Conservation (phyloP, 2,797 vertebrate species). For the Peromyscus nudipes region DNA sequence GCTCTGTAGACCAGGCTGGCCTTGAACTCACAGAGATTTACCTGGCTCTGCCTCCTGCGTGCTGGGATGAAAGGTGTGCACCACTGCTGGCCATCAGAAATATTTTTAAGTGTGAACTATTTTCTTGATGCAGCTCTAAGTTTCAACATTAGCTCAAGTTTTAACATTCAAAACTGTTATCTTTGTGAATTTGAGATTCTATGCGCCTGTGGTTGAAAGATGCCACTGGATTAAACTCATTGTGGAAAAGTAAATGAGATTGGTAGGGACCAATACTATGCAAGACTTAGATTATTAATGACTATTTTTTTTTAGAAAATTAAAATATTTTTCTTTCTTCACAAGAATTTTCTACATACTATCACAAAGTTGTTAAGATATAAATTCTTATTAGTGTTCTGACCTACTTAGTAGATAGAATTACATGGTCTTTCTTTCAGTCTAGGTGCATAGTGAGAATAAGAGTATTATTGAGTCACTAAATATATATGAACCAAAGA, state of each 20-base stretch:
- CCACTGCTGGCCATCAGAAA: background rate
- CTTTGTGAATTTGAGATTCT: background rate
- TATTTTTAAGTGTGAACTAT: background rate
- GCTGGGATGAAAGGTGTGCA: too few species aligned
- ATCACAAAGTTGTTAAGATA: background rate
- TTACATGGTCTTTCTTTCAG: background rate
- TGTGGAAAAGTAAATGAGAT: background rate
- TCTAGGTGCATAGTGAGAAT: background rate
- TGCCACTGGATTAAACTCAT: background rate
- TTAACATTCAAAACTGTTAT: background rate
- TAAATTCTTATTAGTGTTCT: background rate
- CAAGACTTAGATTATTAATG: background rate
- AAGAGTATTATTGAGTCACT: background rate
- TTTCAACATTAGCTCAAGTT: background rate
- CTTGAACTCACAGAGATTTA: too few species aligned
- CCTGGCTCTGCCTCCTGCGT: too few species aligned
- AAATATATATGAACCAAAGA: background rate
- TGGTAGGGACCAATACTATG: background rate
- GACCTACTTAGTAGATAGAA: background rate
- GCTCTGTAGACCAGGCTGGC: too few species aligned
- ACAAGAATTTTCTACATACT: background rate
- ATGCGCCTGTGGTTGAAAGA: background rate
- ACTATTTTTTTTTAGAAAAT: background rate
- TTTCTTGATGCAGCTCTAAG: background rate
- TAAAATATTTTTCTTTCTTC: background rate